phyloP scores from a whole-genome alignment of 2,113 vertebrate species.

The Stigmatopora argus region DNA sequence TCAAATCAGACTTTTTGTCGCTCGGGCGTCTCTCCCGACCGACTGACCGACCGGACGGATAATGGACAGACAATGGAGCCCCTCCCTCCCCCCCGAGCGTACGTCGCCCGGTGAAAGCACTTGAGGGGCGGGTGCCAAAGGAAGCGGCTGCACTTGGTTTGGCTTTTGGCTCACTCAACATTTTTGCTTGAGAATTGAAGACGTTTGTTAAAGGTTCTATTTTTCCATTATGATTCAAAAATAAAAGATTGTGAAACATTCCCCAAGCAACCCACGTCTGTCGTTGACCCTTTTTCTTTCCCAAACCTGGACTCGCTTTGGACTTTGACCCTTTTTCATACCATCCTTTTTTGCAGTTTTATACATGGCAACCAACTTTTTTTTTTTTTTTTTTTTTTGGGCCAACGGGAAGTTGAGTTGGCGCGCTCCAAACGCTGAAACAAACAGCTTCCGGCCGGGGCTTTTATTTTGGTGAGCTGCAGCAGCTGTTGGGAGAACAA shows the following conservation, averaged over 20 bases:
- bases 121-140: slow-evolving; percentile 83
- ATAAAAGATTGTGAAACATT: slow-evolving; percentile 93
- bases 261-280: slow-evolving; percentile 73
- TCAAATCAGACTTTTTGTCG: slow-evolving; percentile 31
- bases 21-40: slow-evolving; percentile 41
- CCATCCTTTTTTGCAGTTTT: slow-evolving; percentile 23
- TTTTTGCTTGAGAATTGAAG: slow-evolving; percentile 72
- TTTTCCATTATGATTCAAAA: slow-evolving; percentile 91
- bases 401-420: not conserved
- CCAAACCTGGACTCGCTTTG: slow-evolving; percentile 29
- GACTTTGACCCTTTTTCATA: slow-evolving; percentile 26
- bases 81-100: not conserved
- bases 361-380: slow-evolving; percentile 29
- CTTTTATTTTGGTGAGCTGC: slow-evolving; percentile 13
- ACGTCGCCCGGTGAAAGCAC: slow-evolving; percentile 13
- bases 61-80: slow-evolving; percentile 7
- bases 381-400: slow-evolving; percentile 11
- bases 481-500: slow-evolving; percentile 24
- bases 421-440: not conserved
- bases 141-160: slow-evolving; percentile 74
- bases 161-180: slow-evolving; percentile 63
- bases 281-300: slow-evolving; percentile 52
- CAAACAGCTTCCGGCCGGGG: not conserved
- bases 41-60: not conserved
- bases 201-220: slow-evolving; percentile 96